Evolutionary conservation across 2,888 invertebrate genomes (phyloP).

Genomic region (Agapostemon virescens): DNA sequence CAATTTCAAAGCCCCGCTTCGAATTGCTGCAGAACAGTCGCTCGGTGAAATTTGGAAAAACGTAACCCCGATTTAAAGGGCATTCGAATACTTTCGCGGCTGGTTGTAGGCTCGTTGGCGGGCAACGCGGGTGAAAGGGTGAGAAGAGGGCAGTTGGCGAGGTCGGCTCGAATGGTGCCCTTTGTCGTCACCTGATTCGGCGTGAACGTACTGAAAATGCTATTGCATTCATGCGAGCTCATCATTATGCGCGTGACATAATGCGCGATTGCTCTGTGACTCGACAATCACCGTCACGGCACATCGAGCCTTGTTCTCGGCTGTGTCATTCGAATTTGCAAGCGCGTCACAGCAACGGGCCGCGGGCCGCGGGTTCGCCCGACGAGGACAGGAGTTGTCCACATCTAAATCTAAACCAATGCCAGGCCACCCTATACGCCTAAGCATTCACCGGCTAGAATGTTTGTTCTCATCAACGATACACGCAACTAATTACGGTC

Average conservation of each 20-base stretch:
- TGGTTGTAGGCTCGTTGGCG: conserved; percentile 9
- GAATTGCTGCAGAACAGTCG: too few relatives aligned
- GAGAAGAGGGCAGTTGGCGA: conserved; percentile 15
- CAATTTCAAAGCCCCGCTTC: too few relatives aligned
- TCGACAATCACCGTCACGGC: conserved; percentile 71
- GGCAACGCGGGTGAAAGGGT: background rate
- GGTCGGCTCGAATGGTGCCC: conserved; percentile 58
- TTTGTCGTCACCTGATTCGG: conserved; percentile 65
- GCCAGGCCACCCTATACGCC: conserved; percentile 21
- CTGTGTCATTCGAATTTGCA: conserved; percentile 71
- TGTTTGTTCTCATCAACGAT: conserved; percentile 60
- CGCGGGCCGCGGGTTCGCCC: background rate
- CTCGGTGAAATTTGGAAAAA: too few relatives aligned
- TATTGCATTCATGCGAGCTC: conserved; percentile 71
- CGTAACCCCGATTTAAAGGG: too few relatives aligned
- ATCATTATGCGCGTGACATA: conserved; percentile 74
- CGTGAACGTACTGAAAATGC: conserved; percentile 70
- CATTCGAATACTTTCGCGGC: too few relatives aligned
- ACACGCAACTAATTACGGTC: conserved; percentile 53
- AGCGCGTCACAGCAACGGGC: conserved; percentile 63
- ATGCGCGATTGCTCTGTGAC: conserved; percentile 70
- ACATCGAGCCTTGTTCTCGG: conserved; percentile 48
- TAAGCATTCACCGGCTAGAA: conserved; percentile 41
- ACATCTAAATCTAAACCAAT: conserved; percentile 56
- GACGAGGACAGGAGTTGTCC: conserved; percentile 23